Evolutionary conservation across 2,113 vertebrate species (phyloP), one percentile per base, ranked within the genome.

Genomic region (Rhinogobius similis): DNA sequence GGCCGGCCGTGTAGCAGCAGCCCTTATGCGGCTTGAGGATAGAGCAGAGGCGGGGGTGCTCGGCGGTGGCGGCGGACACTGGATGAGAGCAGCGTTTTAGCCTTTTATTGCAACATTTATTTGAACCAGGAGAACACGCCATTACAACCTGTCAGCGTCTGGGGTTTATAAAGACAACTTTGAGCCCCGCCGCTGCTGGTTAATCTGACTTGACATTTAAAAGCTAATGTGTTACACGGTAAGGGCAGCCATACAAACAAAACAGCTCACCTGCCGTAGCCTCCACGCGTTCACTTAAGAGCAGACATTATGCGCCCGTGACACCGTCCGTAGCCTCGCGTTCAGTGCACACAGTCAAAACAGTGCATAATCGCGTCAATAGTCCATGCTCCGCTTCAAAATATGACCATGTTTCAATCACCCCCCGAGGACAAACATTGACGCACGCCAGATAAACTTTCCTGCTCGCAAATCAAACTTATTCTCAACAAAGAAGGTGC

Each of bases 11-110:
- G 83, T 75, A 90, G 83, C 58, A 61, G 58, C 55, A 58, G 55
- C 55, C 87, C 76, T 89, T 89, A 79, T 90, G 91, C 89, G 87
- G 89, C 82, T 88, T 27, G 70, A 68, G 65, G 67, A 72, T n/a
- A 72, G 70, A 61, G 48, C 55, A 32, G 63, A 62, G 66, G 72
- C 48, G 70, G 38, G 58, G 58, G 52, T 12, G 12, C 21, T 26
- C 24, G 29, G 65, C 23, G 52, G 73, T 67, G 32, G 53, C 55
- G 18, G 76, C 70, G 80, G 87, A 81, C 85, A 72, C 50, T 62
- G 72, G 59, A 74, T 73, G 10, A 10, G 32, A 61, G 52, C 75
- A 73, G 53, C 79, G 36, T 71, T 70, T 50, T 61, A 82, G 76
- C 69, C 53, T 72, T 79, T 64, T 24, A 72, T 72, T 67, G 38